Evolutionary conservation across 2,888 invertebrate species (phyloP).

Genomic region (Leuctra nigra): DNA sequence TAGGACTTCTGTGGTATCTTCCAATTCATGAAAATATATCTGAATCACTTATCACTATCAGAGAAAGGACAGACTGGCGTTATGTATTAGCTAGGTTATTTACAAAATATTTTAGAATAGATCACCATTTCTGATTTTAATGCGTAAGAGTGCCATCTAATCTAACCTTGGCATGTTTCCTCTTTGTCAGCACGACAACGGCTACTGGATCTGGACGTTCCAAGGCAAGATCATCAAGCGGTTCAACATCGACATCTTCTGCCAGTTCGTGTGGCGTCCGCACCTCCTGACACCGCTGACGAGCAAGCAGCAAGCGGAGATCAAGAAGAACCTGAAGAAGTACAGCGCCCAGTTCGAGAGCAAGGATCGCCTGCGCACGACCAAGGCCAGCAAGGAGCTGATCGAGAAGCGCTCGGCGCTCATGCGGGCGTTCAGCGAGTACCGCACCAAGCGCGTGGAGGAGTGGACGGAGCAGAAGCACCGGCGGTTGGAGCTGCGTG

Average conservation of each 20-base stretch:
- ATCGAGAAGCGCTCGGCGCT: conserved; percentile 85
- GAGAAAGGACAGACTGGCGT: too few relatives aligned
- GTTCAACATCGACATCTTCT: conserved; percentile 86
- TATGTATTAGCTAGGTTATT: too few relatives aligned
- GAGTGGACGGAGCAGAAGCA: conserved; percentile 74
- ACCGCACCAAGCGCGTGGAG: conserved; percentile 64
- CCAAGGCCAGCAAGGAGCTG: conserved; percentile 90
- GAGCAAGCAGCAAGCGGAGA: conserved; percentile 84
- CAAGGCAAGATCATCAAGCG: conserved; percentile 73
- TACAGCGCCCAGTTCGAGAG: conserved; percentile 94
- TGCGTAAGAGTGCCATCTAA: too few relatives aligned
- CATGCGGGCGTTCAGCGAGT: conserved; percentile 80
- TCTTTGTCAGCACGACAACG: conserved; percentile 51
- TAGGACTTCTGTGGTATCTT: too few relatives aligned
- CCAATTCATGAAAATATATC: too few relatives aligned
- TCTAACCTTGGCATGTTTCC: too few relatives aligned
- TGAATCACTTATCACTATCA: too few relatives aligned
- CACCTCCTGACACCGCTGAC: conserved; percentile 79
- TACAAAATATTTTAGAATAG: too few relatives aligned
- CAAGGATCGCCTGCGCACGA: conserved; percentile 89
- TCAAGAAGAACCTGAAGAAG: conserved; percentile 96
- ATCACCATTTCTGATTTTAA: too few relatives aligned
- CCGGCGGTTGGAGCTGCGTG: conserved; percentile 75
- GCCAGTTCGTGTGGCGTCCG: conserved; percentile 94
- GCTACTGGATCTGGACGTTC: conserved; percentile 98